phyloP scores from a whole-genome alignment of 2,888 invertebrate species.

The Xiphydria camelus region DNA sequence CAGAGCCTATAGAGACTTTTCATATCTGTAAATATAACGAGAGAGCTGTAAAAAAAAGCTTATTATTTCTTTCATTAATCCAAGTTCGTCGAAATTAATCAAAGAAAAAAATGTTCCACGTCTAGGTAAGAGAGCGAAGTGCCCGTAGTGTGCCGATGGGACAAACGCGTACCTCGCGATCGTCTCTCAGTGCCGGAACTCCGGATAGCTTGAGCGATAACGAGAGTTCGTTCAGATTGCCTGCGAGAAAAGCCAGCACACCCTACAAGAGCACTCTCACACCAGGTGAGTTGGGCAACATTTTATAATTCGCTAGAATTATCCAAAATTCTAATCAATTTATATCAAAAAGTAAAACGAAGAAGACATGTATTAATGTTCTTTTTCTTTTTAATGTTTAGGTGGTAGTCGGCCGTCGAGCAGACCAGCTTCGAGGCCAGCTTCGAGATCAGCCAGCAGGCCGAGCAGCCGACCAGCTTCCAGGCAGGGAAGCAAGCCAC shows the following conservation, averaged over 20 bases:
- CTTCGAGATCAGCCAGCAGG: conserved; percentile 68
- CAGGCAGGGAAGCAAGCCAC: conserved; percentile 86
- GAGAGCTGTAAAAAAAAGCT: no score
- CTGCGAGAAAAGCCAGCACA: conserved; percentile 70
- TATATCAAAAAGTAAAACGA: neutral
- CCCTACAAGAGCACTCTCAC: conserved; percentile 69
- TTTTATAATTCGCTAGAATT: conserved; percentile 3
- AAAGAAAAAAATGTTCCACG: no score
- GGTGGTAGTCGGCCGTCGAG: conserved; percentile 74
- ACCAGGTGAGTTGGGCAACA: conserved; percentile 60
- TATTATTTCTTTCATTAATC: no score
- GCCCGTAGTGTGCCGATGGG: conserved; percentile 89
- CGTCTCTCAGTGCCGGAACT: conserved; percentile 82
- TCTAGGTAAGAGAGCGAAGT: conserved; percentile 91
- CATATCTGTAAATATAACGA: no score
- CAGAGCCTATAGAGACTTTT: no score
- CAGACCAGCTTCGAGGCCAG: conserved; percentile 69
- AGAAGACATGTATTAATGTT: neutral
- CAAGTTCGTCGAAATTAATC: no score
- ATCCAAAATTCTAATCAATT: neutral
- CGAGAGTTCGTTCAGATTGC: conserved; percentile 75
- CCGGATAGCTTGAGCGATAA: conserved; percentile 89
- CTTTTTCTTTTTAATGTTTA: conserved; percentile 15
- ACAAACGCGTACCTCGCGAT: conserved; percentile 70
- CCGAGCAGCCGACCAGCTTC: conserved; percentile 86